Evolutionary conservation across 2,113 vertebrate species (phyloP), one percentile per base, ranked within the genome.

Genomic region (Paramisgurnus dabryanus): DNA sequence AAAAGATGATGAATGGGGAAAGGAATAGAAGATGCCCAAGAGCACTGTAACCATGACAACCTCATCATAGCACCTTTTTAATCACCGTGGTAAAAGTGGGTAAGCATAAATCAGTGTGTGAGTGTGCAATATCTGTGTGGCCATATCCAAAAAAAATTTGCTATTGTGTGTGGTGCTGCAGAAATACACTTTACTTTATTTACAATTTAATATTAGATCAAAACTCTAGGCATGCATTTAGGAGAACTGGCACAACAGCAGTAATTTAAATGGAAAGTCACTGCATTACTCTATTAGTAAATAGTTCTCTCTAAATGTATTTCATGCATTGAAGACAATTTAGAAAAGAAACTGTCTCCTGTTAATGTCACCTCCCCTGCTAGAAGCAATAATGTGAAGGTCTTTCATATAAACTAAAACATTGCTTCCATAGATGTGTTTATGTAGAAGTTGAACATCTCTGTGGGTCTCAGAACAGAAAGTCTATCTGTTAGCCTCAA

Each of bases 1-100:
- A 47, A 66, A 85, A 11, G 40, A 81, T 58, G 50, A 18, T 78
- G 80, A 78, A 67, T 27, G 43, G 60, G 64, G 61, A 40, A 43
- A 17, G 47, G 8, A 41, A 43, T 27, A 4, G 45, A 58, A 53
- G 63, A 69, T 58, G 45, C 83, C 78, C 49, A 18, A 11, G 47
- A 66, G 77, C 66, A 9, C 55, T 7, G 80, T 89, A 83, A 83
- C 82, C 81, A 89, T 81, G 83, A 81, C 80, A 85, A 83, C 78
- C 45, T 57, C 63, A 67, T 69, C 75, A 49, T 72, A 43, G 68
- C 75, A 84, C 55, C 78, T 76, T 27, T 74, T 78, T 73, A 67
- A 41, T 74, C 49, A 76, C 68, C 22, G 58, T 53, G 49, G 76
- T 39, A 64, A 79, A 67, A 58, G 41, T 74, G 22, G 61, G 58